These are phyloP conservation scores for Cantharis nigra DNA, from an alignment of 2,888 invertebrate genomes.

Conservation along the genomic window DNA sequence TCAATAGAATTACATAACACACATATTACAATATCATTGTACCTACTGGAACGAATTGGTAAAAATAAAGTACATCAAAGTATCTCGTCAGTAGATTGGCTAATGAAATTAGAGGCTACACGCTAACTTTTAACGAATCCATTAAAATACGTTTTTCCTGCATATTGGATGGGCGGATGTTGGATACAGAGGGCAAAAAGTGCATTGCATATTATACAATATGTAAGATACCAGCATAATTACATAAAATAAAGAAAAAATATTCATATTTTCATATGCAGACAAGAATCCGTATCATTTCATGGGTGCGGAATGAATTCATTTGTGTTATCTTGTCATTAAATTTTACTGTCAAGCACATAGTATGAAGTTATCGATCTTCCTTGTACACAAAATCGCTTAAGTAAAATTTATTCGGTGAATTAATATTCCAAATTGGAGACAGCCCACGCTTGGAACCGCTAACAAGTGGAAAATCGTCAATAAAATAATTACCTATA, in stretches of 20 bases:
- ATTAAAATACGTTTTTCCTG: neutral
- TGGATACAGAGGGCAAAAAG: too few species aligned
- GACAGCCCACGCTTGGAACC: neutral
- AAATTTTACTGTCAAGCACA: neutral
- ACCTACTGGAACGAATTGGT: too few species aligned
- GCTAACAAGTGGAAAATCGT: neutral
- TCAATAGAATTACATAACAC: neutral
- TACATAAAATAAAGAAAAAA: too few species aligned
- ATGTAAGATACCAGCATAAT: too few species aligned
- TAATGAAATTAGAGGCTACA: neutral
- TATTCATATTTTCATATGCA: neutral
- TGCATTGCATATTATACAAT: too few species aligned
- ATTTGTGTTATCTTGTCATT: neutral
- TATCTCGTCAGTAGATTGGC: neutral
- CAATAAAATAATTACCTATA: neutral
- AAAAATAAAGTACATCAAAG: neutral
- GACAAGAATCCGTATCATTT: neutral
- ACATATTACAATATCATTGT: neutral
- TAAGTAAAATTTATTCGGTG: neutral
- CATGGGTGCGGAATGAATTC: neutral
- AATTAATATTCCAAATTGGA: neutral
- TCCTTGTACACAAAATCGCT: neutral
- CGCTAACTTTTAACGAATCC: neutral
- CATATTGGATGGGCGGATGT: neutral
- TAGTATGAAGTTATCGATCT: neutral